Conservation (phyloP, 1,140 invertebrate species). For the Temnothorax longispinosus region DNA sequence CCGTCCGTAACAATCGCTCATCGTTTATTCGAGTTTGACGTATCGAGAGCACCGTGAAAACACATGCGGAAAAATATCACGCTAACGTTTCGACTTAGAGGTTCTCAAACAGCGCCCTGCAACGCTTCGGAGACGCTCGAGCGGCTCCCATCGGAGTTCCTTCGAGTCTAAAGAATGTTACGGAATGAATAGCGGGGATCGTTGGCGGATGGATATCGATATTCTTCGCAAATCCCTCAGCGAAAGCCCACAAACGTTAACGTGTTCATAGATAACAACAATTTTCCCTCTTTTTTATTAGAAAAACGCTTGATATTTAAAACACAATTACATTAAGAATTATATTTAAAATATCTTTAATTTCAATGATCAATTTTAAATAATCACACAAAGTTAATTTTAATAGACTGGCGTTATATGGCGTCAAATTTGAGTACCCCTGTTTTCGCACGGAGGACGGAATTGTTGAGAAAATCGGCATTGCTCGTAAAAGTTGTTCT, state of each 20-base stretch:
- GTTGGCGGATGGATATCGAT: not conserved
- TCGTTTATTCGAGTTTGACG: slow-evolving; percentile 48
- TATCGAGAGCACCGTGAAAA: slow-evolving; percentile 50
- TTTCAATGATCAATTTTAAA: not conserved
- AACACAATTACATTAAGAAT: not conserved
- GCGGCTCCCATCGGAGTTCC: not conserved
- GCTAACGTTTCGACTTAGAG: not conserved
- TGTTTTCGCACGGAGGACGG: slow-evolving; percentile 52
- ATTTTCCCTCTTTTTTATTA: not conserved
- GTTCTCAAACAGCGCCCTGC: not conserved
- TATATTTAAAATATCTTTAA: not conserved
- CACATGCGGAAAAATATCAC: slow-evolving; percentile 46
- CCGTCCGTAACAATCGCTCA: slow-evolving; percentile 30
- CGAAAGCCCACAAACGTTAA: not conserved
- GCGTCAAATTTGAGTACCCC: not conserved
- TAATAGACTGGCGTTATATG: not conserved
- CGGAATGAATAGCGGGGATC: not conserved
- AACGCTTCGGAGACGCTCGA: not conserved
- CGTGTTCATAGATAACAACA: not conserved
- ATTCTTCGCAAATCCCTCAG: not conserved
- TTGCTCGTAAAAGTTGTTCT: slow-evolving; percentile 29
- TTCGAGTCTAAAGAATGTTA: not conserved
- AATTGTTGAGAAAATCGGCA: slow-evolving; percentile 51
- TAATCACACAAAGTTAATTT: not conserved
- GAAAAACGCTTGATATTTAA: not conserved